Evolutionary conservation across 1,140 invertebrate genomes (phyloP).

Genomic region (Mizuhopecten yessoensis): DNA sequence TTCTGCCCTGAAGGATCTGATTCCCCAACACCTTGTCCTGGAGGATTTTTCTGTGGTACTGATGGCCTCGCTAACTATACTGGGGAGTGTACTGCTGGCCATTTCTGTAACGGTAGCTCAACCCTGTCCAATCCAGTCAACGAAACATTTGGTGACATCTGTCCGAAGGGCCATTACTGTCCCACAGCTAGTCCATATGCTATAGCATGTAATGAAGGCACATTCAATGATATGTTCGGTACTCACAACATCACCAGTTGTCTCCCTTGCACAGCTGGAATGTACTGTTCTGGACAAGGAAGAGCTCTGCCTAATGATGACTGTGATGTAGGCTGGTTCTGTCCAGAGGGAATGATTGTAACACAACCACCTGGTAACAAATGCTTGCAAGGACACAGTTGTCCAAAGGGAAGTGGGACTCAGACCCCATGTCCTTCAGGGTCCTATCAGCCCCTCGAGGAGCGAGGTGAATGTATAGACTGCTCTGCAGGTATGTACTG

Average conservation of each 20-base stretch:
- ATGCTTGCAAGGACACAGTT: slow-evolving; percentile 79
- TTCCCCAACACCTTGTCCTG: slow-evolving; percentile 72
- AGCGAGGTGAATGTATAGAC: slow-evolving; percentile 72
- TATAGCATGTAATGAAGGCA: slow-evolving; percentile 74
- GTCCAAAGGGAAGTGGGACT: slow-evolving; percentile 75
- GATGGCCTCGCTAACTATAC: slow-evolving; percentile 74
- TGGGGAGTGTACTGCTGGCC: slow-evolving; percentile 74
- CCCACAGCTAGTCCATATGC: slow-evolving; percentile 73
- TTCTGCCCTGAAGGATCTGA: slow-evolving; percentile 79
- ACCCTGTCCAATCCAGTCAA: slow-evolving; percentile 78
- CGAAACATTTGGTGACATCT: slow-evolving; percentile 79
- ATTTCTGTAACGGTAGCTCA: slow-evolving; percentile 77
- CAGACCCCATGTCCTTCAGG: slow-evolving; percentile 80
- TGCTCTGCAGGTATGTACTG: slow-evolving; percentile 80
- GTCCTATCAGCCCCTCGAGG: slow-evolving; percentile 76
- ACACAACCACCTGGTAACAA: slow-evolving; percentile 79
- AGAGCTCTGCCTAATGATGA: slow-evolving; percentile 74
- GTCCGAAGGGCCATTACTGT: slow-evolving; percentile 81
- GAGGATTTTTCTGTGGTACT: slow-evolving; percentile 78
- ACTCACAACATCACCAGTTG: slow-evolving; percentile 78
- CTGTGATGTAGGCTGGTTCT: slow-evolving; percentile 81
- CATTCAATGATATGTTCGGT: slow-evolving; percentile 73
- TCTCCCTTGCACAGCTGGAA: slow-evolving; percentile 80
- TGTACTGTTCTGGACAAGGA: slow-evolving; percentile 78
- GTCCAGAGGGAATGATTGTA: slow-evolving; percentile 78